A percentile compares a stretch with the other conserved stretches of the same genome.
These are phyloP conservation scores for Neodiprion virginianus DNA, from an alignment of 1,140 invertebrate species.

Conservation along the genomic window DNA sequence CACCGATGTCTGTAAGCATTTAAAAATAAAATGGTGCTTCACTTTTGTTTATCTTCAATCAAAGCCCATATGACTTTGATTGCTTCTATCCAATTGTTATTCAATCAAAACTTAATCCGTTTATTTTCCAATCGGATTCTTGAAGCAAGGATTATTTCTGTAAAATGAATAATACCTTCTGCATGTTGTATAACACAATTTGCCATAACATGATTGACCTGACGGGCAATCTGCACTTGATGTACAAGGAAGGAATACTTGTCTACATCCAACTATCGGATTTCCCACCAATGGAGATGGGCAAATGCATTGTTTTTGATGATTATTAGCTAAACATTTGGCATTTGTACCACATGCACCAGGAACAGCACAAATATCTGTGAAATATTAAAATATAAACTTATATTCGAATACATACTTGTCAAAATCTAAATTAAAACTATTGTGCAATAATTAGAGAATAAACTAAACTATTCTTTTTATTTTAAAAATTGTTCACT, in stretches of 20 bases:
- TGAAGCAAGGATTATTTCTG: conserved; percentile 2
- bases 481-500: conserved; percentile 10
- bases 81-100: neutral
- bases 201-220: conserved; percentile 75
- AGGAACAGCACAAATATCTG: conserved; percentile 73
- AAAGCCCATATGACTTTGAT: neutral
- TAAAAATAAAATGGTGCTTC: too few relatives aligned
- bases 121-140: too few relatives aligned
- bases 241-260: conserved; percentile 69
- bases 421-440: neutral
- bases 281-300: conserved; percentile 76
- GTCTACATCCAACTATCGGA: conserved; percentile 74
- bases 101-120: too few relatives aligned
- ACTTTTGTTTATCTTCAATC: too few relatives aligned
- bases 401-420: neutral
- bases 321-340: conserved; percentile 71
- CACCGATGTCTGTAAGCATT: too few relatives aligned
- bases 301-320: conserved; percentile 78
- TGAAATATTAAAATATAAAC: conserved; percentile 14
- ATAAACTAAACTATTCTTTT: conserved; percentile 11
- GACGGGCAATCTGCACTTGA: conserved; percentile 70
- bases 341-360: conserved; percentile 88
- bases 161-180: conserved; percentile 62
- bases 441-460: neutral
- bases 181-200: conserved; percentile 77